Conservation (phyloP, 2,888 invertebrate species). For the Trachelus tabidus region DNA sequence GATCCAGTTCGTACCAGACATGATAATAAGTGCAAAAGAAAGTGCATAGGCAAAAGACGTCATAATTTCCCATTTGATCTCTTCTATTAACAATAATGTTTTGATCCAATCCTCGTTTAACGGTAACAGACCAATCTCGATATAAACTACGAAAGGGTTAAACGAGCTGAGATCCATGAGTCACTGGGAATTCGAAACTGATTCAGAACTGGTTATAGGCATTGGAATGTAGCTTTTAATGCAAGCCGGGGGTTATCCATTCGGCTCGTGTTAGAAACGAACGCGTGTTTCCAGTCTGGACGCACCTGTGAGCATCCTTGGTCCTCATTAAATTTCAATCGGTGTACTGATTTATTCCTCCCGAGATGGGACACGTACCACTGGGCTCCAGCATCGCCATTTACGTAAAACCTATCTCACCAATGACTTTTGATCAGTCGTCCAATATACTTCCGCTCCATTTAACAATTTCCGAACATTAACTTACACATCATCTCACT, state of each 20-base stretch:
- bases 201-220: conserved; percentile 54
- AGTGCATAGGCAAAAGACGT: not conserved
- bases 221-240: conserved; percentile 54
- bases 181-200: conserved; percentile 47
- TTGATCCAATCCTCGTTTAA: not conserved
- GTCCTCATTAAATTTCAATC: conserved; percentile 51
- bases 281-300: conserved; percentile 9
- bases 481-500: not conserved
- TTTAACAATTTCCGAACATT: not conserved
- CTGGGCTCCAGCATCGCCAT: not conserved
- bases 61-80: not conserved
- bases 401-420: not conserved
- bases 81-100: not conserved
- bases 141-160: conserved; percentile 2
- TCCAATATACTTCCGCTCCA: not conserved
- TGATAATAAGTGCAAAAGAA: not conserved
- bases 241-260: conserved; percentile 27
- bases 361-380: not conserved
- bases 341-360: conserved; percentile 44
- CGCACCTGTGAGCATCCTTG: conserved; percentile 32
- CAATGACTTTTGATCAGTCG: not conserved
- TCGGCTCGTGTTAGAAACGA: conserved; percentile 4
- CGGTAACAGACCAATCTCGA: not conserved
- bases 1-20: not conserved
- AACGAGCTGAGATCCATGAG: conserved; percentile 23